Percentiles rank a stretch among this genome's conserved stretches.
Evolutionary conservation across 2,797 vertebrate genomes (phyloP).

Genomic region (Eulemur rubriventer): DNA sequence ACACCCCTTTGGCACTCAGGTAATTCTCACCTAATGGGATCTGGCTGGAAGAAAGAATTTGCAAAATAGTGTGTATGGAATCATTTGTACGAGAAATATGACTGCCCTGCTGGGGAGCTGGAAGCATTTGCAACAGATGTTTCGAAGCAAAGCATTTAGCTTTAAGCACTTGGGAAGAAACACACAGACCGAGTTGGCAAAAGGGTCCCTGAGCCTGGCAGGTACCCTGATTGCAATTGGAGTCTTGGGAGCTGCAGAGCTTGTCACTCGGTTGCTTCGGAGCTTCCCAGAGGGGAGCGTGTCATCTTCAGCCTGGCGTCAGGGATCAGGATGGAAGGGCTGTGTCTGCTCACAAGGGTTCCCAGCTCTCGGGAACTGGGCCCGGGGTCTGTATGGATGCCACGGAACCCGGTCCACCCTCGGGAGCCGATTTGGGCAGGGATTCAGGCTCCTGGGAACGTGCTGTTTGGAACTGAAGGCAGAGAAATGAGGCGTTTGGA

Average conservation of each 20-base stretch:
- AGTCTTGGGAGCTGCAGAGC: background rate
- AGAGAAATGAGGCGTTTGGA: too few species aligned
- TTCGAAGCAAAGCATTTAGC: background rate
- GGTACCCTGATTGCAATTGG: background rate
- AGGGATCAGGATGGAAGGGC: background rate
- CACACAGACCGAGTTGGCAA: background rate
- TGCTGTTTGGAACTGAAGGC: background rate
- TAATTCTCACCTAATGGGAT: background rate
- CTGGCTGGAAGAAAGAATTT: background rate
- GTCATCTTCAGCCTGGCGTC: background rate
- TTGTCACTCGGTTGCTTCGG: background rate
- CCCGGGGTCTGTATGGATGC: background rate
- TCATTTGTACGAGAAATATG: slow-evolving; percentile 8
- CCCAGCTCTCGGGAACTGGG: fast-evolving
- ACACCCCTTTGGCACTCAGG: background rate
- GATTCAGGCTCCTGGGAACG: background rate
- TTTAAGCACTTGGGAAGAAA: background rate
- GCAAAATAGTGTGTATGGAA: background rate
- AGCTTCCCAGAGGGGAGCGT: background rate
- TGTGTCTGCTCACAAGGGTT: background rate
- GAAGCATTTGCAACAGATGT: background rate
- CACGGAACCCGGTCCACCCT: fast-evolving
- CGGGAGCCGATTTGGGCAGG: background rate
- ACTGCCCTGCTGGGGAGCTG: background rate
- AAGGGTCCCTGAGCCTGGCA: background rate